Base-by-base conservation (phyloP, 2,888 invertebrate genomes). In the Papilio protenor region DNA sequence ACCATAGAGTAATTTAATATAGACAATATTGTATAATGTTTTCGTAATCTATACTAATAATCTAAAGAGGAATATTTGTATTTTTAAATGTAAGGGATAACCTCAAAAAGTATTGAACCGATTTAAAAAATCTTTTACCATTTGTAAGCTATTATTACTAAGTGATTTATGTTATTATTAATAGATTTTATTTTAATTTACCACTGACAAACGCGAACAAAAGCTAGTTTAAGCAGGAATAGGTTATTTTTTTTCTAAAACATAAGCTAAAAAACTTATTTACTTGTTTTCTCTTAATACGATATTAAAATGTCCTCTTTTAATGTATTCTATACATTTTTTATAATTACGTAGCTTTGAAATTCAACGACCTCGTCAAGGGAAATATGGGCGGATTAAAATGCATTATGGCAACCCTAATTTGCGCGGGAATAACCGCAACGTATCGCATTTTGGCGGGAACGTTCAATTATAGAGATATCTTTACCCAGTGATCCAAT, bases 401-500 rank as follows among this genome's bases (percentile, higher is more conserved):
- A 78, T 78, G 76, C 76, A 76, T 78, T 66, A 78, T 78, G 78
- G 78, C 76, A 69, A 59, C 75, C 73, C 78, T 78, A 73, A 76
- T 78, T 78, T 78, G 72, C 73, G 73, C 78, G 76, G 78, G 76
- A 76, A 73, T 5, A 27, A 45, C 64, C 78, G 49, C 73, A 66
- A 77, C 77, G 79, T 77, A 75, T 76, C 78, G 70, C 72, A 52
- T 79, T 77, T 75, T 70, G 52, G 75, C 66, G 52, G 70, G 78
- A 79, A 77, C 75, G 66, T 77, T 73, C 80, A 81, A 82, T 82
- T 82, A 81, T 77, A 80, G 80, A 80, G 77, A 79, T 76, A 80
- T 81, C 80, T 81, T 83, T 80, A 82, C 84, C 82, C 81, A 83
- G 77, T 84, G 83, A 82, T 81, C 83, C 81, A 83, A 61, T 79